Conservation (phyloP, 1,140 invertebrate genomes). For the Danaus melanippus region DNA sequence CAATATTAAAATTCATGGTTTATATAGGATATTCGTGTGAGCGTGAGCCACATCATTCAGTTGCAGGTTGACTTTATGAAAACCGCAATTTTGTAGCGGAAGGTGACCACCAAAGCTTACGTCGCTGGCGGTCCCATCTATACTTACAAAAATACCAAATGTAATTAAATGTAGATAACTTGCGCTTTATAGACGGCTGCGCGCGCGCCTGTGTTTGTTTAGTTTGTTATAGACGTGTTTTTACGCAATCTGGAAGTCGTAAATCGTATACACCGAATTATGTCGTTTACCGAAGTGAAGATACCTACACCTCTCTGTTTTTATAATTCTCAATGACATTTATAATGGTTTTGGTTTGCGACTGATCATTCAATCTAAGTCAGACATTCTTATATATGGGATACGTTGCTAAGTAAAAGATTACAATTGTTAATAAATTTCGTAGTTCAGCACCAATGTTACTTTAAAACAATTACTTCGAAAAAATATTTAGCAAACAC, state of each 20-base stretch:
- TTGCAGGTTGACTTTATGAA: background rate
- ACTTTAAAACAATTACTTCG: too few species aligned
- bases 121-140: slow-evolving; percentile 54
- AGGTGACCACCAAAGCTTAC: slow-evolving; percentile 44
- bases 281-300: slow-evolving; percentile 61
- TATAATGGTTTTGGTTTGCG: background rate
- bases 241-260: slow-evolving; percentile 71
- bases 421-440: too few species aligned
- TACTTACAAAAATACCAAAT: slow-evolving; percentile 70
- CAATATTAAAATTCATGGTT: too few species aligned
- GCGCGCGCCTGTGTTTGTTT: slow-evolving; percentile 66
- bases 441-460: too few species aligned
- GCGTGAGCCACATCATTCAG: too few species aligned
- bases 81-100: slow-evolving; percentile 16
- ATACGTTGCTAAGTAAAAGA: too few species aligned
- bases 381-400: too few species aligned
- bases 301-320: slow-evolving; percentile 39
- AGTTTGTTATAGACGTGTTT: slow-evolving; percentile 68
- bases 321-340: slow-evolving; percentile 6
- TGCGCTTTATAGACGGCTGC: slow-evolving; percentile 68
- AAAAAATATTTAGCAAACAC: too few species aligned
- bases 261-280: slow-evolving; percentile 68
- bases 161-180: slow-evolving; percentile 71
- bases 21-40: too few species aligned
- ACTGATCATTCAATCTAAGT: slow-evolving; percentile 3